phyloP scores from a whole-genome alignment of 2,888 invertebrate genomes.

The Catocala nupta region DNA sequence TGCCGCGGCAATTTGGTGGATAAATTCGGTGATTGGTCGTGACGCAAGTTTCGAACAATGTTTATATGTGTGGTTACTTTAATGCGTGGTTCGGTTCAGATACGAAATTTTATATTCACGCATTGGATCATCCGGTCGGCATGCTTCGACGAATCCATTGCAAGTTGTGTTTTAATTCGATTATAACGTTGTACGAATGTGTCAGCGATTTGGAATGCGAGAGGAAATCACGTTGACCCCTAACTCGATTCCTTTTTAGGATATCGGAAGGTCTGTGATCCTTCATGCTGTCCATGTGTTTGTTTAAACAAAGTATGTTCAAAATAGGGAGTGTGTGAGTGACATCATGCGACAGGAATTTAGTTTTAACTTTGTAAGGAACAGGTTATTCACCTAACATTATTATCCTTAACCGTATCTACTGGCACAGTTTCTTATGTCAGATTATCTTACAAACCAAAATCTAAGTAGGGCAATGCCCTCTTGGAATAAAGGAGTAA shows the following conservation, averaged over 20 bases:
- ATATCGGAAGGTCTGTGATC: conserved; percentile 69
- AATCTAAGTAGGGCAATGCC: conserved; percentile 71
- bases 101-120: conserved; percentile 70
- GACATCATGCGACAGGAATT: conserved; percentile 61
- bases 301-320: conserved; percentile 31
- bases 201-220: conserved; percentile 82
- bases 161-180: conserved; percentile 76
- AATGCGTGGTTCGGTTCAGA: conserved; percentile 64
- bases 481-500: conserved; percentile 65
- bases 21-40: conserved; percentile 69
- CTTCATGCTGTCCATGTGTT: conserved; percentile 61
- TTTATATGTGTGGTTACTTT: conserved; percentile 63
- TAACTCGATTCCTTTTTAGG: conserved; percentile 79
- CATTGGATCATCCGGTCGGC: conserved; percentile 74
- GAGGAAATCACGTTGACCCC: conserved; percentile 83
- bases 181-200: conserved; percentile 74
- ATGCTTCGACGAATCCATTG: conserved; percentile 73
- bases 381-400: conserved; percentile 67
- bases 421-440: conserved; percentile 72
- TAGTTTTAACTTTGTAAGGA: conserved; percentile 53
- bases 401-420: conserved; percentile 68
- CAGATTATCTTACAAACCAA: conserved; percentile 65
- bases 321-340: conserved; percentile 39
- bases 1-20: conserved; percentile 64
- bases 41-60: conserved; percentile 70